These are phyloP conservation scores for Epiperipatus broadwayi DNA, from an alignment of 2,888 invertebrate genomes.

Conservation along the genomic window DNA sequence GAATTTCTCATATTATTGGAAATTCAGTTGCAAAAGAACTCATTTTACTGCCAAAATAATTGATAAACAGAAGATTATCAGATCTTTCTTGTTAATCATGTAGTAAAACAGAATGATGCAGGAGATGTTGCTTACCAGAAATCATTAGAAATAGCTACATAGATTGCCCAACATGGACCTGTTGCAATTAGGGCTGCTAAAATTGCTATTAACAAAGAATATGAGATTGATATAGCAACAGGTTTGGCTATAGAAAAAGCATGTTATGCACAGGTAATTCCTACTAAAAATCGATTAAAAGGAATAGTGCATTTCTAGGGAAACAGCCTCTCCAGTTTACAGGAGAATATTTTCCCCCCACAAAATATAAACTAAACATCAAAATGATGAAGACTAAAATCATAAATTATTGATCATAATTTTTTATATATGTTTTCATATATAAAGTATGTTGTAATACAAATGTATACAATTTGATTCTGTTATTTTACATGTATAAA, in stretches of 20 bases:
- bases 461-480: too few species aligned
- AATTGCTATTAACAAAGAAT: conserved; percentile 68
- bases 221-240: conserved; percentile 47
- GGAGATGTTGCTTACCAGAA: conserved; percentile 64
- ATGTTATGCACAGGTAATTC: conserved; percentile 72
- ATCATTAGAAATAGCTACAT: conserved; percentile 60
- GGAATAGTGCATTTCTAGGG: conserved; percentile 75
- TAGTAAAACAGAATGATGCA: conserved; percentile 52
- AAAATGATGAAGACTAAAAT: too few species aligned
- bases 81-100: conserved; percentile 64
- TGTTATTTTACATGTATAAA: too few species aligned
- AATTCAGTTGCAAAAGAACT: conserved; percentile 82
- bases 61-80: conserved; percentile 56
- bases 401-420: too few species aligned
- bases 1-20: conserved; percentile 65
- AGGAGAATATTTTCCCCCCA: too few species aligned
- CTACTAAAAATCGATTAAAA: conserved; percentile 79
- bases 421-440: too few species aligned
- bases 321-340: conserved; percentile 73
- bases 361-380: too few species aligned
- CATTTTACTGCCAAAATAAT: conserved; percentile 65
- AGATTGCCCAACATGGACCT: conserved; percentile 78
- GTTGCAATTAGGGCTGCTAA: conserved; percentile 78
- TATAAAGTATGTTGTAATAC: too few species aligned
- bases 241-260: conserved; percentile 78